Conservation (phyloP, 2,888 invertebrate species). For the Sesia apiformis region DNA sequence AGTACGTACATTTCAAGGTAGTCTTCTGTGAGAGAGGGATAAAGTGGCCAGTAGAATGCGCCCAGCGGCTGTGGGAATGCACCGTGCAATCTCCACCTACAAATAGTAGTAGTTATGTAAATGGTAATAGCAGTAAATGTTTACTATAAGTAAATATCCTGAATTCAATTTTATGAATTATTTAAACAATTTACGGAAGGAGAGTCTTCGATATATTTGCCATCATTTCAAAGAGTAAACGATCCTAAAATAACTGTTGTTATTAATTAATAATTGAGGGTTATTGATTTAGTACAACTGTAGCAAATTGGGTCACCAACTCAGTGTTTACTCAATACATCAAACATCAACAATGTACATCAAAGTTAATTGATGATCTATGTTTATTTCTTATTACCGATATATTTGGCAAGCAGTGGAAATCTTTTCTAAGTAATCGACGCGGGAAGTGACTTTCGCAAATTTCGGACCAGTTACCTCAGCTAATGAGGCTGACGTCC, state of each 20-base stretch:
- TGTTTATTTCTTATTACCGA: neutral
- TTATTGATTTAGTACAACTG: neutral
- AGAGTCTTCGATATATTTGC: neutral
- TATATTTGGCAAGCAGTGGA: conserved; percentile 23
- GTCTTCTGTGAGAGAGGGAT: no score
- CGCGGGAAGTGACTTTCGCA: conserved; percentile 54
- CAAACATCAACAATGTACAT: conserved; percentile 7
- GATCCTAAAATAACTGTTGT: neutral
- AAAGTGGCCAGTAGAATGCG: no score
- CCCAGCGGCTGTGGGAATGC: no score
- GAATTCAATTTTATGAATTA: no score
- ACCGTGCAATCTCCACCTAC: no score
- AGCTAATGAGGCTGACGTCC: conserved; percentile 68
- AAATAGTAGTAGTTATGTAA: no score
- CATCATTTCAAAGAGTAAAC: neutral
- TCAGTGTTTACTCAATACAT: neutral
- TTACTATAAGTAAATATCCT: no score
- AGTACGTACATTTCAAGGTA: no score
- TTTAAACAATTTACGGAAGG: neutral
- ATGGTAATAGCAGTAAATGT: no score
- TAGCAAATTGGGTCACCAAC: neutral
- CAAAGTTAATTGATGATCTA: conserved; percentile 1
- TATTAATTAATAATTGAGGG: neutral
- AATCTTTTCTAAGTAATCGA: conserved; percentile 40
- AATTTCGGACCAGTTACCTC: conserved; percentile 62